These are phyloP conservation scores for Lucifuga dentata DNA, from an alignment of 2,113 vertebrate species.

Conservation along the genomic window DNA sequence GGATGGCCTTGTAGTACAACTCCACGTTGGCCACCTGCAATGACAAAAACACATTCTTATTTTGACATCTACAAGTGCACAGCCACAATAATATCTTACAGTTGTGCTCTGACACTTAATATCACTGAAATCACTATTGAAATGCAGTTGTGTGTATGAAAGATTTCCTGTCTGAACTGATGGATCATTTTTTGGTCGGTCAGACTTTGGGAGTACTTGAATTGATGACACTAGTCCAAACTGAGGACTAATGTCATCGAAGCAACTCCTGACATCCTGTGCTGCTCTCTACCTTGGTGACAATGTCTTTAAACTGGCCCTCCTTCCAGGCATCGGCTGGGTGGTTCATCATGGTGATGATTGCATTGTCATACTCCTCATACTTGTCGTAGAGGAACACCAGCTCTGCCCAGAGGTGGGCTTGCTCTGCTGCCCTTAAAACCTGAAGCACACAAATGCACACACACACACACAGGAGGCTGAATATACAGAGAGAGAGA, in stretches of 20 bases:
- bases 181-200: no score
- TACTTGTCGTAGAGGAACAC: slow-evolving; percentile 99
- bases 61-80: not conserved
- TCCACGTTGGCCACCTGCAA: slow-evolving; percentile 97
- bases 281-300: slow-evolving; percentile 90
- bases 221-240: no score
- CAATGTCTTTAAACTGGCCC: slow-evolving; percentile 99
- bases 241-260: no score
- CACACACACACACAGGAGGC: slow-evolving; percentile 6
- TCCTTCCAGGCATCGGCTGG: slow-evolving; percentile 99
- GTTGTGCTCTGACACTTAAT: not conserved
- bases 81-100: not conserved
- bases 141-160: no score
- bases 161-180: no score
- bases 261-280: no score
- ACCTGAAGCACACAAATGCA: slow-evolving; percentile 82
- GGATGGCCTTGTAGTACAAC: slow-evolving; percentile 95
- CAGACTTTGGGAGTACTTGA: no score
- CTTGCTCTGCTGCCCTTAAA: slow-evolving; percentile 97
- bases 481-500: no score
- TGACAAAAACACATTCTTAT: slow-evolving; percentile 21
- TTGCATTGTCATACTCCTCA: slow-evolving; percentile 99
- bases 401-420: slow-evolving; percentile 96
- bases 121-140: no score
- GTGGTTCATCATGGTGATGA: slow-evolving; percentile 99